Evolutionary conservation across 2,113 vertebrate genomes (phyloP), one percentile per base, ranked within the genome.

Genomic region (Gymnorhina tibicen): DNA sequence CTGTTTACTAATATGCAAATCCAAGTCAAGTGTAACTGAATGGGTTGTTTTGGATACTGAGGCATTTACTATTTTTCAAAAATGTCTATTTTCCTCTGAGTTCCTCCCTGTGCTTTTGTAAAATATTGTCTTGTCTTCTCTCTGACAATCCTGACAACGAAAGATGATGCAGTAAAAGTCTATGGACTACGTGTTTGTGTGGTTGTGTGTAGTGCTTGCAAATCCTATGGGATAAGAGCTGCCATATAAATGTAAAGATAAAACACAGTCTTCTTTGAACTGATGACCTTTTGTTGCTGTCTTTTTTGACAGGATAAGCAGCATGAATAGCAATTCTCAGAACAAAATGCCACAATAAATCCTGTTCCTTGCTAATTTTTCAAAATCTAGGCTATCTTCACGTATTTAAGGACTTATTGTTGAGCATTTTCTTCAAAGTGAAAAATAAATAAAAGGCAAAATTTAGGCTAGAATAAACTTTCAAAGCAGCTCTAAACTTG

Each of bases 261-360:
- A 82, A 81, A 74, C 89, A 68, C 50, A 47, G 19, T 80, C 35
- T 47, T 83, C 75, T 93, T 91, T 92, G 87, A 86, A 95, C 68
- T 37, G 60, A 75, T 83, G 52, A 85, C 56, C 60, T 52, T 92
- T 91, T 90, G 33, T 42, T 14, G 9, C 50, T 89, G 35, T 74
- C 70, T 94, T 76, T 93, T 87, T 80, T 88, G 83, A 86, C 68
- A 89, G 64, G 20, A 70, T 56, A 86, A 94, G 56, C 59, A 86
- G 32, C 44, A 69, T 1, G 8, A 89, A 92, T 69, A 82, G 10
- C 52, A 88, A 75, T 33, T 81, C 30, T 41, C n/a, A 64, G 39
- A 62, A 49, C 24, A 26, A 85, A 88, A 91, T 46, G 7, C 4
- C 37, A 41, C 0, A 0, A 58, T 80, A 73, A 76, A 88, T 58